Base-by-base conservation (phyloP, 2,888 invertebrate genomes). In the Chrysolina americana region DNA sequence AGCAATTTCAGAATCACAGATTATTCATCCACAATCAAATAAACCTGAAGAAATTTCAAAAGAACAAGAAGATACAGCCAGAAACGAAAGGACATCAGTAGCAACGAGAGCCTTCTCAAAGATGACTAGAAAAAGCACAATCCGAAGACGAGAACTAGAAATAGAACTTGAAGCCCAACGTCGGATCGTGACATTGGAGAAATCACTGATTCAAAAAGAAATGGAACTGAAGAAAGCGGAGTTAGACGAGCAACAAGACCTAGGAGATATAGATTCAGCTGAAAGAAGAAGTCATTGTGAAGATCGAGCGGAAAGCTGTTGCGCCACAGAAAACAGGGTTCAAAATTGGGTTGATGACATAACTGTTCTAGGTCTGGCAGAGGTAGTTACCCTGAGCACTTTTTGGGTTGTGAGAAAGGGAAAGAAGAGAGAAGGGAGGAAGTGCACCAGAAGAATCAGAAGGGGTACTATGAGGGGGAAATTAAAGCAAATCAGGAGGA, bases 121-220 rank as follows among this genome's bases (percentile, higher is more conserved):
- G 44, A 44, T 44, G 10, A 44, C 44, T 1, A 15, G 44, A 44
- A 44, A 44, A 4, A 44, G 1, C 4, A 44, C 44, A 44, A 44
- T 44, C 44, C 15, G 44, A 44, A 44, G 44, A 44, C 44, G 44
- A 44, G 44, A 44, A 44, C 44, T 44, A 44, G 44, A 44, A 44
- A 44, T 44, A 44, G 44, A 44, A 44, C 44, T 44, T 44, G 44
- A 44, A 44, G 44, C 44, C 44, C 44, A 44, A 44, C 44, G 44
- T 8, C 44, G 13, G 44, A 44, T 44, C 44, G 44, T 44, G 44
- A 8, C 1, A 44, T 44, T 15, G 44, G 44, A 44, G 10, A 44
- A 44, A 8, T 44, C 44, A 44, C 28, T 28, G 15, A 44, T 44
- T 44, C 44, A 44, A 8, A 44, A 44, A 44, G 44, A 44, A 44